These are phyloP conservation scores for Colius striatus DNA, from an alignment of 2,113 vertebrate genomes.

Conservation along the genomic window DNA sequence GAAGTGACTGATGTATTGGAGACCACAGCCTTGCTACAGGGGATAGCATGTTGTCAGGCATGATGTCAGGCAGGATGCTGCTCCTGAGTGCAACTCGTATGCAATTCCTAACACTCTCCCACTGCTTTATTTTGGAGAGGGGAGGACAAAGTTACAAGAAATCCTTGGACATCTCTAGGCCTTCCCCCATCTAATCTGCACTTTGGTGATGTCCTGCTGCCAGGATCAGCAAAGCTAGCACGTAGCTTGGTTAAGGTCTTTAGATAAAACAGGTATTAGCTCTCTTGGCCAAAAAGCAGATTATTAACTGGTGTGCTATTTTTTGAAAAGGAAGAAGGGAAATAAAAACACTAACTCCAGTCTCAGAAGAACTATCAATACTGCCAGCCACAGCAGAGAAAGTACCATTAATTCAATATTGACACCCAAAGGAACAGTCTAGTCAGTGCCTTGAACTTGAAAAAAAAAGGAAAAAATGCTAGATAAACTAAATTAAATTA, in stretches of 20 bases:
- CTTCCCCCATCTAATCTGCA: background rate
- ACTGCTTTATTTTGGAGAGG: background rate
- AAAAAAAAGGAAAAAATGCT: background rate
- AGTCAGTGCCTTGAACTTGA: background rate
- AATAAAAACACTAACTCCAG: background rate
- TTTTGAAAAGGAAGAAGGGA: background rate
- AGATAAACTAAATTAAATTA: background rate
- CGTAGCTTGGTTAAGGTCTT: background rate
- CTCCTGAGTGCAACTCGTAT: accelerated
- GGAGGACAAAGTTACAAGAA: background rate
- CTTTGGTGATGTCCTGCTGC: background rate
- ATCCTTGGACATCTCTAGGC: background rate
- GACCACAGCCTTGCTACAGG: background rate
- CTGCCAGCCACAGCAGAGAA: background rate
- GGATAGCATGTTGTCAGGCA: too few relatives aligned
- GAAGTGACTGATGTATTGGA: too few relatives aligned
- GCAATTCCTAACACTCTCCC: background rate
- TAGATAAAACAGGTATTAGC: background rate
- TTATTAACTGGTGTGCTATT: background rate
- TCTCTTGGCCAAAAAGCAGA: background rate
- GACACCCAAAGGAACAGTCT: background rate
- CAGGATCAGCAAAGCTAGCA: background rate
- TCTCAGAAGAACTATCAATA: background rate
- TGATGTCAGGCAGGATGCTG: background rate
- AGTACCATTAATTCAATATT: background rate